These are phyloP conservation scores for Grapholita molesta DNA, from an alignment of 1,140 invertebrate genomes.

Conservation along the genomic window DNA sequence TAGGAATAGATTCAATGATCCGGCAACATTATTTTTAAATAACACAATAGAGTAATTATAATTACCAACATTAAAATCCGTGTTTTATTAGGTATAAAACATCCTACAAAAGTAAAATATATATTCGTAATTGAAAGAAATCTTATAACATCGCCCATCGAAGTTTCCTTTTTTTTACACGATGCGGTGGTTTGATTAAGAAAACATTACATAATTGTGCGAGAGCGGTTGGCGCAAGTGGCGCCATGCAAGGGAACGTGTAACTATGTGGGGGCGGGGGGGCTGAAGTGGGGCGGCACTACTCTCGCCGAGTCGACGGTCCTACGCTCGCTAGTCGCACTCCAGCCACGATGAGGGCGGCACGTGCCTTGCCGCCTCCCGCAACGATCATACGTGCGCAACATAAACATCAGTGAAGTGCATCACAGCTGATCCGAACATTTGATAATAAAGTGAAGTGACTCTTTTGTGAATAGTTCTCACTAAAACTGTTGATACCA, in stretches of 20 bases:
- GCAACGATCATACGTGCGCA: constrained; percentile 49
- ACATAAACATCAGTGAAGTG: constrained; percentile 68
- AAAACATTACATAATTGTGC: constrained; percentile 76
- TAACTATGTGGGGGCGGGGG: constrained; percentile 68
- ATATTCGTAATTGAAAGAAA: constrained; percentile 28
- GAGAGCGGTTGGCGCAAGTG: constrained; percentile 66
- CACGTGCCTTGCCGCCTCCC: constrained; percentile 53
- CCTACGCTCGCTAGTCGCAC: constrained; percentile 58
- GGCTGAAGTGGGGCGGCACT: constrained; percentile 55
- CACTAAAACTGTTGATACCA: constrained; percentile 41
- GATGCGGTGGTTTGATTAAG: constrained; percentile 66
- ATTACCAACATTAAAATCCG: too few species aligned
- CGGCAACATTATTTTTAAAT: not conserved
- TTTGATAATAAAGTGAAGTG: constrained; percentile 23
- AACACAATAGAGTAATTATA: too few species aligned
- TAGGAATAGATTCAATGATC: not conserved
- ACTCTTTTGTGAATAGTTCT: constrained; percentile 29
- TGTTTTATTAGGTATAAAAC: too few species aligned
- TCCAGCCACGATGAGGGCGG: constrained; percentile 57
- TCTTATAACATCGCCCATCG: constrained; percentile 25
- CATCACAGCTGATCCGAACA: constrained; percentile 30
- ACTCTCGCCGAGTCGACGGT: constrained; percentile 58
- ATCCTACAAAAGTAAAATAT: too few species aligned
- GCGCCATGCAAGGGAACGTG: constrained; percentile 67
- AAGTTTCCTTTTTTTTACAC: constrained; percentile 49